These are phyloP conservation scores for Dryomyza anilis DNA, from an alignment of 2,888 invertebrate genomes.

Conservation along the genomic window DNA sequence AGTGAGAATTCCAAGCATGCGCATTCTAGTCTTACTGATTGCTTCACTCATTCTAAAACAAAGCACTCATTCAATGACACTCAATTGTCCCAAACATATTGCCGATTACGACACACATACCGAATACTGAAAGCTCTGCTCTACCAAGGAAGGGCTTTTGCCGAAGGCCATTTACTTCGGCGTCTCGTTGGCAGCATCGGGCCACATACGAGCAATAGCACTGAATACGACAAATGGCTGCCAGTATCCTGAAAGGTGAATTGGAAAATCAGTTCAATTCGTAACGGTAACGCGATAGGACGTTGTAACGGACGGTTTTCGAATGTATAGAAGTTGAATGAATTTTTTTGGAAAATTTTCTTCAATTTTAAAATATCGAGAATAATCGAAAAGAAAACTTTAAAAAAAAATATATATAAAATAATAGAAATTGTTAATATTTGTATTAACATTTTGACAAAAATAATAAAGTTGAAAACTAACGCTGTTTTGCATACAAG, in stretches of 20 bases:
- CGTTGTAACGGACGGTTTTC: constrained; percentile 31
- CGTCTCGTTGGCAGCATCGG: not conserved
- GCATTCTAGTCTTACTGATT: not conserved
- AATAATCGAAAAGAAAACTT: not conserved
- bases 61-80: not conserved
- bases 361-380: constrained; percentile 1
- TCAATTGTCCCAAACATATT: constrained; percentile 1
- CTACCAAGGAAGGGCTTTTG: constrained; percentile 2
- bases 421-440: too few species aligned
- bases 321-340: too few species aligned
- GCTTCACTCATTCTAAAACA: not conserved
- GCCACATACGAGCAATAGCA: constrained; percentile 18
- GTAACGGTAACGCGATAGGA: constrained; percentile 41
- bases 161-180: constrained; percentile 22
- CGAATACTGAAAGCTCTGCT: not conserved
- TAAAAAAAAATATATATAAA: constrained; percentile 6
- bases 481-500: too few species aligned
- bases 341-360: too few species aligned
- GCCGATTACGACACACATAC: too few species aligned
- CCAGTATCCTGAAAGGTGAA: constrained; percentile 44
- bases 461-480: too few species aligned
- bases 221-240: constrained; percentile 33
- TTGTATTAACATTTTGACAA: too few species aligned
- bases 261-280: constrained; percentile 47
- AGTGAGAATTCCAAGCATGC: not conserved